Base-by-base conservation (phyloP, 2,797 vertebrate species). In the Oophaga sylvatica region DNA sequence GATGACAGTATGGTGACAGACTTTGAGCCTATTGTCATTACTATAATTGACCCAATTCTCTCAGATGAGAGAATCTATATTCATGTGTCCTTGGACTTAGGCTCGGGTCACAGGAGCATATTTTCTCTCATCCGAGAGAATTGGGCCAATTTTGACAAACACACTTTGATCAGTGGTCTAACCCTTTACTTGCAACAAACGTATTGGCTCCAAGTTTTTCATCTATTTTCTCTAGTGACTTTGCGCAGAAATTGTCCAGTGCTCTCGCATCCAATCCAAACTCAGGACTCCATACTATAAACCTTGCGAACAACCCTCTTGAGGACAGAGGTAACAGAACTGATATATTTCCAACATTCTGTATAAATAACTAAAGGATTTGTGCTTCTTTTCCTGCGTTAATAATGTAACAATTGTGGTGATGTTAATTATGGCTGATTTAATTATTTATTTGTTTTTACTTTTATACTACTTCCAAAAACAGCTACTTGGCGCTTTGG, bases 201-300 rank as follows among this genome's bases (percentile, higher is more conserved):
- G n/a, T 7, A 35, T 41, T 41, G 29, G 29, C n/a, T 67, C 59
- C 1, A 41, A 22, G 15, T 76, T 5, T 65, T 81, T 53, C 17
- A 60, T 20, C 20, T 68, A 45, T 87, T 79, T 84, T 83, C 88
- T 84, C 22, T 83, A 99, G 97, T 88, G 97, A 99, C 93, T 99
- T 99, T 96, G 97, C 97, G 89, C 98, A 99, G 94, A 99, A 99
- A 91, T 93, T 99, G 85, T 96, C 98, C 83, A 92, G 92, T 91
- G 97, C 97, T 87, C 95, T 99, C 88, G 94, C 96, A 76, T 96
- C 97, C 84, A 99, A 99, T 92, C 92, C 96, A 90, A 95, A 87
- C 96, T 98, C 98, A 95, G 97, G 96, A 95, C 97, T 99, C 90
- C 94, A 97, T 91, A 97, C 95, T 0, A 96, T 99, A 92, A 97